Evolutionary conservation across 2,888 invertebrate species (phyloP).

Genomic region (Pseudanteris insignis): DNA sequence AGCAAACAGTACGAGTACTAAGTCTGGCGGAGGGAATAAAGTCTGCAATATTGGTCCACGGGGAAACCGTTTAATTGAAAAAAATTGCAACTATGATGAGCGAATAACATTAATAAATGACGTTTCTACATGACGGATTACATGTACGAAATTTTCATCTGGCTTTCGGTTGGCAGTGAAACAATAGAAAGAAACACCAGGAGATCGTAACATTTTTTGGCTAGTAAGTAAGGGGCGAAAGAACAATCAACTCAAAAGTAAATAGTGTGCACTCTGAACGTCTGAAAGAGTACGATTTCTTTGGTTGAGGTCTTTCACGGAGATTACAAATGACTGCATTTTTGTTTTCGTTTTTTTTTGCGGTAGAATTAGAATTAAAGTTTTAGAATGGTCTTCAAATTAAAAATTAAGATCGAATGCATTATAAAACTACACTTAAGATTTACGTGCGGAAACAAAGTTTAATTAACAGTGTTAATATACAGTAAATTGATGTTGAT

Average conservation of each 20-base stretch:
- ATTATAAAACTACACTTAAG: too few species aligned
- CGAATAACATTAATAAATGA: background rate
- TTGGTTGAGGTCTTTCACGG: conserved; percentile 24
- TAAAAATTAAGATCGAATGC: too few species aligned
- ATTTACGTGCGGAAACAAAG: too few species aligned
- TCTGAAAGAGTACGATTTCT: conserved; percentile 32
- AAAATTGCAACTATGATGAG: background rate
- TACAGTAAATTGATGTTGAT: too few species aligned
- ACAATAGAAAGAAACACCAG: conserved; percentile 14
- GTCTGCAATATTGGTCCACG: conserved; percentile 15
- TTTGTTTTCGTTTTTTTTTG: too few species aligned
- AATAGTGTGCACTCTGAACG: conserved; percentile 26
- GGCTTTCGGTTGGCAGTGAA: conserved; percentile 16
- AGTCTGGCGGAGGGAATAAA: conserved; percentile 24
- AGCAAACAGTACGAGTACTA: conserved; percentile 28
- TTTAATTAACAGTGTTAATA: too few species aligned
- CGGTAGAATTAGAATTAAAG: too few species aligned
- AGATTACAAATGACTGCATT: conserved; percentile 30
- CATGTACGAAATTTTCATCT: conserved; percentile 7
- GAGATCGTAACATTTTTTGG: conserved; percentile 26
- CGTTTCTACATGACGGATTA: background rate
- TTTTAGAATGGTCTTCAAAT: too few species aligned
- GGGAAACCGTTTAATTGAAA: conserved; percentile 25
- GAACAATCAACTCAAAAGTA: conserved; percentile 35
- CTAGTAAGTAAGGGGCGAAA: conserved; percentile 31